A percentile compares a stretch with the other conserved stretches of the same genome.
Conservation (phyloP, 2,888 invertebrate genomes). For the Leptinotarsa haldemani region DNA sequence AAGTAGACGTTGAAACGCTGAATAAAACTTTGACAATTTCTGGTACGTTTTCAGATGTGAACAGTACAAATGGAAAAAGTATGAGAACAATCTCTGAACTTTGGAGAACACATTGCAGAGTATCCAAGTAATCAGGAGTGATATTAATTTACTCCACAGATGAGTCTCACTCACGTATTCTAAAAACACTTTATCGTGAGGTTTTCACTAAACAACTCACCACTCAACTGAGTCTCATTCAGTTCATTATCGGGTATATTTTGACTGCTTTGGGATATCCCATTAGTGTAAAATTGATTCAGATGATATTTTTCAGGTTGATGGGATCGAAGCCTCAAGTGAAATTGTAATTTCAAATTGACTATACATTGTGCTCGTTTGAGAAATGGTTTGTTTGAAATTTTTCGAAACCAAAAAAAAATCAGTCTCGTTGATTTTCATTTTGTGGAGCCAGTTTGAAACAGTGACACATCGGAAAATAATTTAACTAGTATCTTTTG, state of each 20-base stretch:
- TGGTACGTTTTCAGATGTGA: slow-evolving; percentile 35
- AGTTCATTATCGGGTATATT: slow-evolving; percentile 82
- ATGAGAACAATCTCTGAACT: slow-evolving; percentile 51
- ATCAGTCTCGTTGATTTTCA: no score
- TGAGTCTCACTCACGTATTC: slow-evolving; percentile 68
- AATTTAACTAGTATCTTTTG: no score
- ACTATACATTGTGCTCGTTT: not conserved
- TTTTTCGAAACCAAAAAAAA: no score
- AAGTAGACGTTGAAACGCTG: slow-evolving; percentile 38
- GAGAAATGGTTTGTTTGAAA: no score
- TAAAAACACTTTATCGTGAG: no score
- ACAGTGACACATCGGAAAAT: no score
- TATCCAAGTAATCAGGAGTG: slow-evolving; percentile 81
- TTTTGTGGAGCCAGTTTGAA: no score
- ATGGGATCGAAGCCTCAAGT: slow-evolving; percentile 86
- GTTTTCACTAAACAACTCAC: no score
- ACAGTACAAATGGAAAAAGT: slow-evolving; percentile 37
- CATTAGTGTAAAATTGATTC: slow-evolving; percentile 86
- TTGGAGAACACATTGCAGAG: slow-evolving; percentile 70
- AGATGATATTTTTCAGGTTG: slow-evolving; percentile 90
- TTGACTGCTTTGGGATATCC: slow-evolving; percentile 86
- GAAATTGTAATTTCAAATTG: slow-evolving; percentile 37
- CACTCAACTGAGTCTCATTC: slow-evolving; percentile 77
- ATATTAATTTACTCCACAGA: slow-evolving; percentile 78
- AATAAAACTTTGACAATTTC: slow-evolving; percentile 42